Percentiles rank a stretch among this genome's conserved stretches.
Evolutionary conservation across 2,113 vertebrate species (phyloP).

Genomic region (Hassar affinis): DNA sequence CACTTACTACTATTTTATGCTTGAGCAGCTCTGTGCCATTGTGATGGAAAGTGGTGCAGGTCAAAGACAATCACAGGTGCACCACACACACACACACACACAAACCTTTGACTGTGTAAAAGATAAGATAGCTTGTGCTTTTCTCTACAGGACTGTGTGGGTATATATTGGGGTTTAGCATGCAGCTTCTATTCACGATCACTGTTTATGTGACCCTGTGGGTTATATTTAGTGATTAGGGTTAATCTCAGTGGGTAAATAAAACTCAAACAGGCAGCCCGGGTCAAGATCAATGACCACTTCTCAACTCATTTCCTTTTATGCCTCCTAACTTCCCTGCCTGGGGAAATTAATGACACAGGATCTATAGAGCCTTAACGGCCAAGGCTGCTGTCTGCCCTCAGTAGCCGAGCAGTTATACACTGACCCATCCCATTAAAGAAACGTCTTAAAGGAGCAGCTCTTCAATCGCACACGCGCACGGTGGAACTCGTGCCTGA

Average conservation of each 20-base stretch:
- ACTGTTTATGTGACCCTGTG: conserved; percentile 33
- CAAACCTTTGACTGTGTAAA: not conserved
- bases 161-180: conserved; percentile 9
- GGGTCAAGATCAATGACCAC: conserved; percentile 75
- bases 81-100: conserved; percentile 23
- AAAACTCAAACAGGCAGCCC: conserved; percentile 51
- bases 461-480: not conserved
- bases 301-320: conserved; percentile 80
- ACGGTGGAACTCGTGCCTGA: not conserved
- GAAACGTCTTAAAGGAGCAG: conserved; percentile 31
- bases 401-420: conserved; percentile 12
- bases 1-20: conserved; percentile 93
- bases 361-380: conserved; percentile 70
- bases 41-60: conserved; percentile 71
- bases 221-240: conserved; percentile 45
- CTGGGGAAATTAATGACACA: conserved; percentile 71
- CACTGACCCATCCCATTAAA: conserved; percentile 41
- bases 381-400: conserved; percentile 33
- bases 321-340: conserved; percentile 72
- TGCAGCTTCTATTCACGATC: conserved; percentile 1
- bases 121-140: not conserved
- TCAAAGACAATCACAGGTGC: conserved; percentile 74
- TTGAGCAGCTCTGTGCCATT: conserved; percentile 79
- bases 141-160: not conserved
- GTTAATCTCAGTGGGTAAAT: conserved; percentile 54